Evolutionary conservation across 2,888 invertebrate genomes (phyloP).

Genomic region (Hypercompe scribonia): DNA sequence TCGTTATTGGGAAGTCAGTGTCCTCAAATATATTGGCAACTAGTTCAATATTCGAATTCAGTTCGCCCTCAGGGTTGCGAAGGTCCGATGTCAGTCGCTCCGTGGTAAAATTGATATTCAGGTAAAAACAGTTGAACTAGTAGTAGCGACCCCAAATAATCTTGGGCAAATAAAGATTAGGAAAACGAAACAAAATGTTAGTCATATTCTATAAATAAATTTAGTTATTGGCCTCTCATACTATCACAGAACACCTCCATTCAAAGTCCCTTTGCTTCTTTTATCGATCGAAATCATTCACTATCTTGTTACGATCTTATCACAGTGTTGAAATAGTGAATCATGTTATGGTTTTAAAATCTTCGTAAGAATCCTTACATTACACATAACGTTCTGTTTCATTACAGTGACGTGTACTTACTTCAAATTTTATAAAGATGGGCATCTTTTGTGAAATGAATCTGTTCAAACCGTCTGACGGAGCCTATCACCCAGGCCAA

Average conservation of each 20-base stretch:
- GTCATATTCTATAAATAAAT: too few species aligned
- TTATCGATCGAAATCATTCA: neutral
- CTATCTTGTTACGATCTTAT: neutral
- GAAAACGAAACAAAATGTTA: too few species aligned
- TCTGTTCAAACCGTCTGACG: slow-evolving; percentile 50
- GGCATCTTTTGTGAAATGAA: slow-evolving; percentile 56
- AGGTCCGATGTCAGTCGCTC: too few species aligned
- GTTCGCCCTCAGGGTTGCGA: too few species aligned
- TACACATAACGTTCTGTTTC: neutral
- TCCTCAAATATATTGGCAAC: too few species aligned
- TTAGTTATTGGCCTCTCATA: neutral
- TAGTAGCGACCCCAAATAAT: too few species aligned
- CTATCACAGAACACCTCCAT: neutral
- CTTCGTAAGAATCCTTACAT: neutral
- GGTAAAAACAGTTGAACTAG: too few species aligned
- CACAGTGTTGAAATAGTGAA: neutral
- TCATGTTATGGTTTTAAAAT: neutral
- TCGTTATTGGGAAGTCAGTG: too few species aligned
- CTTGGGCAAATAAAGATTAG: too few species aligned
- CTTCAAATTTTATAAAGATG: slow-evolving; percentile 36
- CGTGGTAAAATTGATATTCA: too few species aligned
- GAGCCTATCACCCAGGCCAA: slow-evolving; percentile 48
- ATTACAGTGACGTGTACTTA: neutral
- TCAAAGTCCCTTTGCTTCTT: neutral
- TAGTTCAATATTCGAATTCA: too few species aligned